Percentiles rank a stretch among this genome's conserved stretches.
These are phyloP conservation scores for Neopipo cinnamomea DNA, from an alignment of 2,113 vertebrate species.

Conservation along the genomic window DNA sequence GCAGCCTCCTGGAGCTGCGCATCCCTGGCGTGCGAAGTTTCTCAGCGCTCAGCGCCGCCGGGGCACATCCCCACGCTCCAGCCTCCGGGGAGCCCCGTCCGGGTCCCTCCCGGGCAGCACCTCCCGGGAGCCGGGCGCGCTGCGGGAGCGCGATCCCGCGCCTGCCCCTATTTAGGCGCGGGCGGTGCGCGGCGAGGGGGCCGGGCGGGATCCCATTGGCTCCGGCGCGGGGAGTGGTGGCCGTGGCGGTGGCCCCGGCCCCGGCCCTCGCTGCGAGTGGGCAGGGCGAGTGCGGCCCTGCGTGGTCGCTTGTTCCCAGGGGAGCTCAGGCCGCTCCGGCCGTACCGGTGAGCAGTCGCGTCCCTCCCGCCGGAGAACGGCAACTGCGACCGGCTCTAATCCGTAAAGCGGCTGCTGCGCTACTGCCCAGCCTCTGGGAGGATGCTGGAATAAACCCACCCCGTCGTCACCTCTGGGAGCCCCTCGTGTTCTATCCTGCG, in stretches of 20 bases:
- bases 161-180: conserved; percentile 53
- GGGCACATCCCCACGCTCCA: neutral
- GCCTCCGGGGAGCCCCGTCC: neutral
- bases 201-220: conserved; percentile 48
- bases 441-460: neutral
- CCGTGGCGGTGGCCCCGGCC: neutral
- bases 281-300: conserved; percentile 2
- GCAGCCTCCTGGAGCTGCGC: neutral
- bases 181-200: conserved; percentile 3
- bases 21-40: neutral
- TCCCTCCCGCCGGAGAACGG: neutral
- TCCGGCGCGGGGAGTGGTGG: conserved; percentile 35
- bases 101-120: neutral
- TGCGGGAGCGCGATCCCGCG: neutral
- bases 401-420: neutral
- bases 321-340: neutral
- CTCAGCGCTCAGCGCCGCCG: neutral
- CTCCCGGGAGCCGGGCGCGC: neutral
- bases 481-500: neutral
- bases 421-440: neutral
- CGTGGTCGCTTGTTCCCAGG: neutral
- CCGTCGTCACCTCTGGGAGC: neutral
- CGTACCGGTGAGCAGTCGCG: neutral
- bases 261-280: neutral
- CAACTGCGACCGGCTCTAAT: neutral